Conservation (phyloP, 2,888 invertebrate species). For the Plagiodera versicolora region DNA sequence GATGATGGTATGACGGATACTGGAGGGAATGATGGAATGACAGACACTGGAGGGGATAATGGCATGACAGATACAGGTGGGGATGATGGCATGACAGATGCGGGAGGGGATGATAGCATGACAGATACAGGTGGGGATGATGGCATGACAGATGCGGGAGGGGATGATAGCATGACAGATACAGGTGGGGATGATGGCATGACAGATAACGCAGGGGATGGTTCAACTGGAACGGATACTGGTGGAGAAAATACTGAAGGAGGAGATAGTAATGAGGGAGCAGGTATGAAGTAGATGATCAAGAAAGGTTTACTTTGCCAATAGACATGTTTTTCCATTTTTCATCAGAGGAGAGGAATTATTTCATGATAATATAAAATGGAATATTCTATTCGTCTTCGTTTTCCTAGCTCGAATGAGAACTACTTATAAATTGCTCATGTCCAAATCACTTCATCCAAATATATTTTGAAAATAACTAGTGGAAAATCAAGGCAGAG, state of each 20-base stretch:
- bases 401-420: too few relatives aligned
- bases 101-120: conserved; percentile 27
- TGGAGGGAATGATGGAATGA: conserved; percentile 15
- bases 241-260: conserved; percentile 18
- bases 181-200: too few relatives aligned
- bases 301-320: background rate
- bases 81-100: conserved; percentile 18
- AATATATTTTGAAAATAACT: too few relatives aligned
- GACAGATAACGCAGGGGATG: too few relatives aligned
- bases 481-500: too few relatives aligned
- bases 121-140: too few relatives aligned
- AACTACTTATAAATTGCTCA: too few relatives aligned
- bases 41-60: conserved; percentile 20
- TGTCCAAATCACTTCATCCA: too few relatives aligned
- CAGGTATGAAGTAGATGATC: conserved; percentile 18
- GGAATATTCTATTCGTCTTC: too few relatives aligned
- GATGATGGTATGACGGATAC: conserved; percentile 25
- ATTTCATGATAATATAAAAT: too few relatives aligned
- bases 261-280: conserved; percentile 17
- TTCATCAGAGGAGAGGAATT: conserved; percentile 15
- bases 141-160: too few relatives aligned
- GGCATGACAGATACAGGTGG: conserved; percentile 23
- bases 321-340: conserved; percentile 2
- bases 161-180: too few relatives aligned
- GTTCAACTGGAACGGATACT: conserved; percentile 38